Base-by-base conservation (phyloP, 2,113 vertebrate species). In the Coracopsis vasa region DNA sequence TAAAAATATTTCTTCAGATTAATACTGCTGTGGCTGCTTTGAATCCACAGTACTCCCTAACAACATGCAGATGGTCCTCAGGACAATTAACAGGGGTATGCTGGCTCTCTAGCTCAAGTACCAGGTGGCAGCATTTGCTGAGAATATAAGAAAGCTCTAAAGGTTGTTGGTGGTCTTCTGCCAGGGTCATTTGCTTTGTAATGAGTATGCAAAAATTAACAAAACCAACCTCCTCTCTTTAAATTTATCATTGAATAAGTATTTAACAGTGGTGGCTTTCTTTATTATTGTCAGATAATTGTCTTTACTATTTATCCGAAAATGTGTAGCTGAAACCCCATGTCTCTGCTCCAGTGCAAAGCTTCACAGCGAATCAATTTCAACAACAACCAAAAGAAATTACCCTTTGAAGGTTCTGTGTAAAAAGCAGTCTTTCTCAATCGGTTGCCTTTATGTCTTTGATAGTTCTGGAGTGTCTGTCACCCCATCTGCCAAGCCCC, bases 81-180 rank as follows among this genome's bases (percentile, higher is more conserved):
- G 41, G 25, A 33, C 53, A 27, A 48, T 67, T 79, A 64, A 37
- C 4, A 56, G 0, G 0, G 15, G n/a, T 56, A 0, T 8, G 10
- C 9, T 74, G 42, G 27, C 31, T 70, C 29, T 70, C 29, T n/a
- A 67, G 42, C 35, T 78, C 29, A 48, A 79, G 18, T 47, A 47
- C 39, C 12, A 67, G 39, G 33, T 1, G 2, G 45, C 14, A 91
- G 29, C 12, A 7, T 81, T 70, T 51, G 6, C 65, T 60, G 42
- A 71, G 60, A 60, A 41, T 60, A 10, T 33, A 61, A 56, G 44
- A 24, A 82, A 79, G 8, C 35, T 83, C 33, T 23, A 79, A 74
- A 88, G 18, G 7, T 3, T 72, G 31, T 2, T 48, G 28, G 13
- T 86, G 61, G 24, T 39, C 56, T 86, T 77, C 37, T 60, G 47